Percentiles rank a stretch among this genome's conserved stretches.
phyloP scores from a whole-genome alignment of 2,113 vertebrate species.

The Epinephelus cyanopodus region DNA sequence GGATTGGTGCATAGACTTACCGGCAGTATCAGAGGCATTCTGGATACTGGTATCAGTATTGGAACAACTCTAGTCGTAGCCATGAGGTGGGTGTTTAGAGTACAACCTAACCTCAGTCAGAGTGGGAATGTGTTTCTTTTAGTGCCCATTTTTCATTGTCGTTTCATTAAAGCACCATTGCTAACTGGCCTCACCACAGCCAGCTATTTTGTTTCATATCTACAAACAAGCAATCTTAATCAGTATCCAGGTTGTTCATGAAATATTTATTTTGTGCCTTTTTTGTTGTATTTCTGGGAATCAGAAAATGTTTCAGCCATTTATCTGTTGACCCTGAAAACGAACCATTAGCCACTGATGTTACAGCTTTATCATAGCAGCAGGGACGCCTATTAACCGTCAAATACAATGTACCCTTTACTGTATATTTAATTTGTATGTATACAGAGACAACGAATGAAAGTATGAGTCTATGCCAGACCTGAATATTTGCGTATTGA shows the following conservation, averaged over 20 bases:
- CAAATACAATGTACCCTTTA: neutral
- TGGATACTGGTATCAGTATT: no score
- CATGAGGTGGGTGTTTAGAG: no score
- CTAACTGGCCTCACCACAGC: neutral
- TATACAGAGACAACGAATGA: neutral
- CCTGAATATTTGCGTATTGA: neutral
- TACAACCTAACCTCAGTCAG: neutral
- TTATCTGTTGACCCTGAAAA: slow-evolving; percentile 9
- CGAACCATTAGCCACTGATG: neutral
- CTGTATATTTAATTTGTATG: neutral
- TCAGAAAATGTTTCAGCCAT: neutral
- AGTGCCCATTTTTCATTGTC: neutral
- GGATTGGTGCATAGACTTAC: no score
- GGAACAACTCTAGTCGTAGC: no score
- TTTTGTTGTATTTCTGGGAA: neutral
- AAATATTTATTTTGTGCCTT: neutral
- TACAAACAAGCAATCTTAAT: neutral
- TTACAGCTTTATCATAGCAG: neutral
- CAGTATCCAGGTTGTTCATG: neutral
- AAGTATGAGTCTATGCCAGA: neutral
- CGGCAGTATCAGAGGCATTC: no score
- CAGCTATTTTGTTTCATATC: neutral
- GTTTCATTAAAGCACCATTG: neutral
- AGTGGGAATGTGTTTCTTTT: neutral
- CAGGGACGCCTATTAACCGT: neutral